Evolutionary conservation across 2,797 vertebrate genomes (phyloP).

Genomic region (Fratercula arctica): DNA sequence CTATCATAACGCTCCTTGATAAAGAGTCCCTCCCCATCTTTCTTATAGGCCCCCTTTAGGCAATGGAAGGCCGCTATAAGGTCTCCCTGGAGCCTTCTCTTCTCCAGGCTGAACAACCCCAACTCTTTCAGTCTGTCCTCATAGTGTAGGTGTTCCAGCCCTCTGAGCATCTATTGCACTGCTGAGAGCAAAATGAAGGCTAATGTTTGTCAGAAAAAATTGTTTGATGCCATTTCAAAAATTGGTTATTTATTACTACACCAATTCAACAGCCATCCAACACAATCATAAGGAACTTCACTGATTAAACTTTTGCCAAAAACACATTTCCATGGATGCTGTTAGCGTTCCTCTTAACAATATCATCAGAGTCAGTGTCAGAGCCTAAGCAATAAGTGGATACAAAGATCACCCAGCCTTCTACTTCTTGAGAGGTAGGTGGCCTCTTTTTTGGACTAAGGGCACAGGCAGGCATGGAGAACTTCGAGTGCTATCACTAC

Average conservation of each 20-base stretch:
- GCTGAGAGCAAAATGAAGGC: background rate
- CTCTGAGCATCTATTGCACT: background rate
- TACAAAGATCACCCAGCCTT: background rate
- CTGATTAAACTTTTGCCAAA: background rate
- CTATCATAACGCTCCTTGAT: too few species aligned
- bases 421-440: background rate
- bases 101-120: too few species aligned
- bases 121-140: too few species aligned
- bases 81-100: too few species aligned
- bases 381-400: background rate
- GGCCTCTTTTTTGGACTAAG: background rate
- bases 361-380: background rate
- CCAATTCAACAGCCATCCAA: background rate
- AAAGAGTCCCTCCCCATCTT: too few species aligned
- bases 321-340: rapidly evolving
- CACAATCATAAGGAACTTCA: background rate
- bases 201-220: background rate
- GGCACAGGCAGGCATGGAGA: background rate
- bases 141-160: too few species aligned
- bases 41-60: too few species aligned
- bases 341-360: background rate
- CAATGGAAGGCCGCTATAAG: too few species aligned
- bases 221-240: background rate
- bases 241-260: background rate
- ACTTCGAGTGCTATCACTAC: background rate